Evolutionary conservation across 2,888 invertebrate species (phyloP), one percentile per base, ranked within the genome.

Genomic region (Andrena bucephala): DNA sequence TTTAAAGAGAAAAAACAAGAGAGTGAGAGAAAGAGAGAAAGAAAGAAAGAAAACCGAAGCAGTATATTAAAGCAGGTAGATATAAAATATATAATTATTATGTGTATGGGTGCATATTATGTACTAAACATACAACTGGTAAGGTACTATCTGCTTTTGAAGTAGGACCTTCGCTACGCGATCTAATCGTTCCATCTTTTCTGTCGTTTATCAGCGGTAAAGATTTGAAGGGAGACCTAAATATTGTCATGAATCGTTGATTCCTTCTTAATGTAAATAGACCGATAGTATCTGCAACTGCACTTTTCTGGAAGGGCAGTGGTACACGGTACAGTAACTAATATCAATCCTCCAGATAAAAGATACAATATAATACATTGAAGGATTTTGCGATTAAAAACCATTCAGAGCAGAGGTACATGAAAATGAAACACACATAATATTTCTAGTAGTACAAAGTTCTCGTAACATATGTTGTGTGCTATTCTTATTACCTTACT

Each of bases 221-320:
- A 62, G 93, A 93, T 90, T 94, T 93, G 86, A 94, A 94, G 67
- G 93, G 93, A 78, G 91, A 89, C 85, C 88, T 93, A 89, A 94
- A 90, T 78, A 93, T 87, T 78, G 91, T 91, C 89, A 93, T 90
- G 54, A 94, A 88, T 85, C 92, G 87, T 88, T 93, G 92, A 90
- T 94, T 93, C 88, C 91, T 91, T 87, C 92, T 87, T 77, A 94
- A 81, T 66, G 94, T 93, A 87, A 93, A 93, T 52, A 94, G 89
- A 91, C 93, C 92, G 85, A 88, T 93, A 42, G 42, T 42, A 85
- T 94, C 93, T 85, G 91, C 84, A 81, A 92, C 89, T 77, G 90
- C 91, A 88, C 87, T 91, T 89, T 90, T 93, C 94, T 94, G 94
- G 62, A 94, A 94, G 85, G 87, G 83, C 77, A 89, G 81, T 78